phyloP scores from a whole-genome alignment of 2,797 vertebrate genomes.

The Siniperca scherzeri region DNA sequence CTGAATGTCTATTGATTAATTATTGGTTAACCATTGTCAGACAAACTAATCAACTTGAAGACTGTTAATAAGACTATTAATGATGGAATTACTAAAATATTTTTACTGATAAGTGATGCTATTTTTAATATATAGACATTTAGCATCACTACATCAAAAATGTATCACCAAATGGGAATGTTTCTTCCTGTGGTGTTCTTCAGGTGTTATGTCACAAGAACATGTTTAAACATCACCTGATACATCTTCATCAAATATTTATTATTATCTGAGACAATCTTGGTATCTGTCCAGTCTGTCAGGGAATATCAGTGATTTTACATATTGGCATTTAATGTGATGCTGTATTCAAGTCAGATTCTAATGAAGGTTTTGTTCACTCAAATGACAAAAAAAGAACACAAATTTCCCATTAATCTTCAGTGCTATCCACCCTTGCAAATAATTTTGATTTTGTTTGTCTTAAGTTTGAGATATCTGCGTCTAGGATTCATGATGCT shows the following conservation, averaged over 20 bases:
- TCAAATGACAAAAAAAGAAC: neutral
- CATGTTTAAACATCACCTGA: neutral
- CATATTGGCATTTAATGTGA: neutral
- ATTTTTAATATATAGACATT: neutral
- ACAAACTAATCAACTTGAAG: neutral
- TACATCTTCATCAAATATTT: neutral
- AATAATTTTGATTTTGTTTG: neutral
- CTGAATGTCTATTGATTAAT: neutral
- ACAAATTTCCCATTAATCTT: neutral
- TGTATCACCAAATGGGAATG: neutral
- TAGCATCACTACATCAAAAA: neutral
- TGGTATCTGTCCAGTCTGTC: neutral
- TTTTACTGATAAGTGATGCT: neutral
- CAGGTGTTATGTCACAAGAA: neutral
- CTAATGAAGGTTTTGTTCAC: neutral
- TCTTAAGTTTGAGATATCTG: neutral
- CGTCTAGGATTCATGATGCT: neutral
- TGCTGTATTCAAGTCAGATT: neutral
- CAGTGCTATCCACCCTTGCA: neutral
- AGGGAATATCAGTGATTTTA: neutral
- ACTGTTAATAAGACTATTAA: neutral
- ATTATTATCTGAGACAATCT: neutral
- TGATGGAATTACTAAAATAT: too few species aligned
- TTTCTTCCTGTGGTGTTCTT: neutral
- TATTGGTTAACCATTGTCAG: neutral